phyloP scores from a whole-genome alignment of 2,888 invertebrate species.

The Pammene fasciana region DNA sequence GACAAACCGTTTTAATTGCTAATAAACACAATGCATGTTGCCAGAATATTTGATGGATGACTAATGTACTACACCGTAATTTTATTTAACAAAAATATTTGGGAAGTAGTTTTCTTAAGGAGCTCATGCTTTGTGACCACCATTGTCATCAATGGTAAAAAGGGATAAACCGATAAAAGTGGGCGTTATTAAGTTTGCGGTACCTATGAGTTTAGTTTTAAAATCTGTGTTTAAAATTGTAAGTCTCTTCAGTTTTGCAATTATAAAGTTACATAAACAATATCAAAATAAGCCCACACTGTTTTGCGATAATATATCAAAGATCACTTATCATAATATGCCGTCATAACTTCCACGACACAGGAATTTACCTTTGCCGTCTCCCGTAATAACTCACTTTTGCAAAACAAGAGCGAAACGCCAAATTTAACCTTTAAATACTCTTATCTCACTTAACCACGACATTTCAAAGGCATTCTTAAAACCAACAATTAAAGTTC shows the following conservation, averaged over 20 bases:
- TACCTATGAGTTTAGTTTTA: too few species aligned
- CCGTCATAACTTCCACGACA: conserved; percentile 27
- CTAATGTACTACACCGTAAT: background rate
- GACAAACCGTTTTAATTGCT: background rate
- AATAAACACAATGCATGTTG: too few species aligned
- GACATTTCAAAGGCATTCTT: background rate
- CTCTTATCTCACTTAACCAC: conserved; percentile 11
- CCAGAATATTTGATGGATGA: too few species aligned
- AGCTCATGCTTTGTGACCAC: too few species aligned
- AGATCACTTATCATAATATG: conserved; percentile 17
- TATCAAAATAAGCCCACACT: conserved; percentile 16
- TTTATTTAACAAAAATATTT: too few species aligned
- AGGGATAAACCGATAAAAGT: too few species aligned
- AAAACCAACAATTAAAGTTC: background rate
- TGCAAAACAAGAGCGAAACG: conserved; percentile 55
- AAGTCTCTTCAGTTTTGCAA: background rate
- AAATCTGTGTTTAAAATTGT: too few species aligned
- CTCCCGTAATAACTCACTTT: conserved; percentile 54
- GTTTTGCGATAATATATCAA: conserved; percentile 24
- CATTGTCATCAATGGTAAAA: too few species aligned
- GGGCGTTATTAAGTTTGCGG: too few species aligned
- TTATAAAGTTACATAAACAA: background rate
- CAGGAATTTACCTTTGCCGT: conserved; percentile 39
- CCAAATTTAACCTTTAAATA: conserved; percentile 46
- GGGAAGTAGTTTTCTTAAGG: too few species aligned